Percentiles rank a stretch among this genome's conserved stretches.
Evolutionary conservation across 2,888 invertebrate species (phyloP).

Genomic region (Nyleta sp.): DNA sequence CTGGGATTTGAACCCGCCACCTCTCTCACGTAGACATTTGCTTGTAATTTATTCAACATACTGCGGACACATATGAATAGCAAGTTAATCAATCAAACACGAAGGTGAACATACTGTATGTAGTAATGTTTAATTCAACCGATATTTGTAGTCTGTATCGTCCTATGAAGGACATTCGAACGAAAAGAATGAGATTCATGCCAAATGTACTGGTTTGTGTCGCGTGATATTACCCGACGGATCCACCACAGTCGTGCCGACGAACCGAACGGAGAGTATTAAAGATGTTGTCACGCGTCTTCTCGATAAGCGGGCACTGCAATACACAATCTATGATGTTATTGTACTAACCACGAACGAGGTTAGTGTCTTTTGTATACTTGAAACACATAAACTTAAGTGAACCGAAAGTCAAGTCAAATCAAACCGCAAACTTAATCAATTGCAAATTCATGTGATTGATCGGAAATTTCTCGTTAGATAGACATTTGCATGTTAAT

Average conservation of each 20-base stretch:
- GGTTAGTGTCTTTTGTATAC: constrained; percentile 75
- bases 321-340: constrained; percentile 92
- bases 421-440: background rate
- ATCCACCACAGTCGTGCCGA: constrained; percentile 95
- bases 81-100: too few species aligned
- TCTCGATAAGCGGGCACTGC: constrained; percentile 92
- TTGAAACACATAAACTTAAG: background rate
- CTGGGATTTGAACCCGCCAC: too few species aligned
- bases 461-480: too few species aligned
- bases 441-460: background rate
- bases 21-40: too few species aligned
- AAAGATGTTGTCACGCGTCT: constrained; percentile 91
- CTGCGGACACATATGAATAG: too few species aligned
- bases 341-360: constrained; percentile 84
- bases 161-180: constrained; percentile 81
- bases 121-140: constrained; percentile 35
- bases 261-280: constrained; percentile 89
- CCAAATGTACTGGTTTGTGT: constrained; percentile 85
- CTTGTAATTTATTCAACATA: too few species aligned
- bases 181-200: constrained; percentile 80
- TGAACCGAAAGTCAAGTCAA: background rate
- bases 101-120: too few species aligned
- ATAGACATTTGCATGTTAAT: too few species aligned
- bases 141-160: constrained; percentile 80
- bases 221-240: constrained; percentile 95